Percentiles rank a stretch among this genome's conserved stretches.
phyloP scores from a whole-genome alignment of 2,113 vertebrate species.

The Oriolus oriolus region DNA sequence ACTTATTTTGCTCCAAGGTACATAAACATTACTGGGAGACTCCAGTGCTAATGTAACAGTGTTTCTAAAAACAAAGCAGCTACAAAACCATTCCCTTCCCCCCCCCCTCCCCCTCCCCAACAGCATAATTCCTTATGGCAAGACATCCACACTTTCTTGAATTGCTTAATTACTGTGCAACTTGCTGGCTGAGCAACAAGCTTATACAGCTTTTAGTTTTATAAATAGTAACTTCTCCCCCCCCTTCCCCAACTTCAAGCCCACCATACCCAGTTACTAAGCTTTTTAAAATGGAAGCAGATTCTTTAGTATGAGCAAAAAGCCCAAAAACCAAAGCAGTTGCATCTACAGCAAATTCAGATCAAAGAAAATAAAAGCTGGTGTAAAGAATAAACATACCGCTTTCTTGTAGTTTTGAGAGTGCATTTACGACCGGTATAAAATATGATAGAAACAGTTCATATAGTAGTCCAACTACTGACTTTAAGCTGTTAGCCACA shows the following conservation, averaged over 20 bases:
- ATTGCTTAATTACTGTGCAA: slow-evolving; percentile 30
- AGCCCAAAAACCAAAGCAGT: slow-evolving; percentile 71
- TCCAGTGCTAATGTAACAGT: not conserved
- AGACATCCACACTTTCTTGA: not conserved
- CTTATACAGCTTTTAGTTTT: not conserved
- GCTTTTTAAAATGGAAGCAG: slow-evolving; percentile 5
- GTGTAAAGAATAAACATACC: slow-evolving; percentile 93
- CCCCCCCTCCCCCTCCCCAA: not conserved
- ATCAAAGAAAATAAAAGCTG: slow-evolving; percentile 82
- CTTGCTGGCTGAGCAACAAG: not conserved
- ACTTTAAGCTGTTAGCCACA: slow-evolving; percentile 88
- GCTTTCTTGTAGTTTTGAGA: slow-evolving; percentile 93
- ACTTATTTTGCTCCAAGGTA: not conserved
- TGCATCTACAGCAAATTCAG: slow-evolving; percentile 79
- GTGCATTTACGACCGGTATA: slow-evolving; percentile 91
- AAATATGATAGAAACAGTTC: slow-evolving; percentile 92
- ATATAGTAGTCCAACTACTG: slow-evolving; percentile 94
- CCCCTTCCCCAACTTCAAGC: slow-evolving; percentile 6
- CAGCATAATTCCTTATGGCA: not conserved
- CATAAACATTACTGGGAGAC: not conserved
- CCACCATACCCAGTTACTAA: slow-evolving; percentile 33
- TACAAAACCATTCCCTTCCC: not conserved
- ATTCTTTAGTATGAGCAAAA: slow-evolving; percentile 66
- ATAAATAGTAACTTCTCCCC: not conserved
- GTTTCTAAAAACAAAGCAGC: slow-evolving; percentile 1